Conservation (phyloP, 2,113 vertebrate genomes). For the Oceanodroma tethys region DNA sequence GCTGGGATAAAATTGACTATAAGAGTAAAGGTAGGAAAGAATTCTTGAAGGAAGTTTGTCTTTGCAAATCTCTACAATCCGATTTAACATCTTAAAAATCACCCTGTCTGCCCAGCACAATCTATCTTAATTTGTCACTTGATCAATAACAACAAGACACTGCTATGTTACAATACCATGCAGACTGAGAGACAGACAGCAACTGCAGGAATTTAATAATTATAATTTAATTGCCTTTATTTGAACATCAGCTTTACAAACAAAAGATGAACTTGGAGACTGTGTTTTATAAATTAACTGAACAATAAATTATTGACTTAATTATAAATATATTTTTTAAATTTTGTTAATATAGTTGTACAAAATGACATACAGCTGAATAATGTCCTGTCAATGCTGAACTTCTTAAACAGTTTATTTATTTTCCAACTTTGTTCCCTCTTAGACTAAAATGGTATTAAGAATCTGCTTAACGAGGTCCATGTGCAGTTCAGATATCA, state of each 20-base stretch:
- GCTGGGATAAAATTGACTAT: not conserved
- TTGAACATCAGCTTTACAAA: constrained; percentile 17
- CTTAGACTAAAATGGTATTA: not conserved
- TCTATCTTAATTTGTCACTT: not conserved
- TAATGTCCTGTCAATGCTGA: not conserved
- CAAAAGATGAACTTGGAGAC: not conserved
- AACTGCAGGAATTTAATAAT: not conserved
- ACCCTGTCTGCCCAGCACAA: not conserved
- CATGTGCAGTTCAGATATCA: not conserved
- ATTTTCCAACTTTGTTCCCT: not conserved
- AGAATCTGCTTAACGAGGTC: not conserved
- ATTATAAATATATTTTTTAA: not conserved
- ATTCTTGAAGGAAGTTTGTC: not conserved
- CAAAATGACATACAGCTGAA: not conserved
- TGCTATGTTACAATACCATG: not conserved
- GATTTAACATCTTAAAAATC: not conserved
- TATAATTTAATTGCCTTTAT: constrained; percentile 16
- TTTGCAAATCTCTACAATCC: not conserved
- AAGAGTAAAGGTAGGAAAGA: not conserved
- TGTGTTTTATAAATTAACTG: not conserved
- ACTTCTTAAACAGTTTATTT: not conserved
- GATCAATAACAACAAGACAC: not conserved
- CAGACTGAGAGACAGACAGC: not conserved
- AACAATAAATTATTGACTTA: not conserved
- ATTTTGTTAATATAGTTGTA: not conserved